phyloP scores from a whole-genome alignment of 2,888 invertebrate species.

The Scaptomyza cyrtandrae region DNA sequence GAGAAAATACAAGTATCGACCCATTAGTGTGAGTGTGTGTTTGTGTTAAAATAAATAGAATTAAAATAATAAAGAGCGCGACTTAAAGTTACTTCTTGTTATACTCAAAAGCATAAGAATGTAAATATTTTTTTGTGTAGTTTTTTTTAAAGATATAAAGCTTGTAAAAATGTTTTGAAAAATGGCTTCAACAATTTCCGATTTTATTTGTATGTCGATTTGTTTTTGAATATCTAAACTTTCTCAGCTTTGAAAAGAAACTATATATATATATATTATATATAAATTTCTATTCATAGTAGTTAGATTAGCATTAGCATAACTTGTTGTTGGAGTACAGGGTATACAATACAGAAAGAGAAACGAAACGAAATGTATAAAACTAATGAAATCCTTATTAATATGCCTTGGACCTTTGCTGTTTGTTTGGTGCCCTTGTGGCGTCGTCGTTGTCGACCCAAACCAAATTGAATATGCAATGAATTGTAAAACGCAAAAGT shows the following conservation, averaged over 20 bases:
- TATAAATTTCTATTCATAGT: too few species aligned
- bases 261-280: too few species aligned
- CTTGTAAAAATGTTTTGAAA: too few species aligned
- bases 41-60: constrained; percentile 30
- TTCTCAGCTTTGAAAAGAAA: too few species aligned
- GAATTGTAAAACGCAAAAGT: constrained; percentile 80
- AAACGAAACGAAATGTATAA: constrained; percentile 56
- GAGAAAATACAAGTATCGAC: constrained; percentile 55
- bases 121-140: too few species aligned
- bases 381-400: constrained; percentile 82
- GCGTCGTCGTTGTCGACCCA: constrained; percentile 49
- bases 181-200: too few species aligned
- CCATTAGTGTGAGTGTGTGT: constrained; percentile 46
- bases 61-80: not conserved
- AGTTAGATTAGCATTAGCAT: too few species aligned
- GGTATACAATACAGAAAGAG: constrained; percentile 12
- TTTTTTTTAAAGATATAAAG: too few species aligned
- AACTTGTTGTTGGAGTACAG: not conserved
- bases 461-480: constrained; percentile 78
- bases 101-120: not conserved
- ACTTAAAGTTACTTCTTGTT: not conserved
- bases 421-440: constrained; percentile 64
- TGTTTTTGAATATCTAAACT: too few species aligned
- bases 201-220: too few species aligned
- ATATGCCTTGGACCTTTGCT: constrained; percentile 79